Conservation (phyloP, 1,140 invertebrate species). For the Medauroidea extradentata region DNA sequence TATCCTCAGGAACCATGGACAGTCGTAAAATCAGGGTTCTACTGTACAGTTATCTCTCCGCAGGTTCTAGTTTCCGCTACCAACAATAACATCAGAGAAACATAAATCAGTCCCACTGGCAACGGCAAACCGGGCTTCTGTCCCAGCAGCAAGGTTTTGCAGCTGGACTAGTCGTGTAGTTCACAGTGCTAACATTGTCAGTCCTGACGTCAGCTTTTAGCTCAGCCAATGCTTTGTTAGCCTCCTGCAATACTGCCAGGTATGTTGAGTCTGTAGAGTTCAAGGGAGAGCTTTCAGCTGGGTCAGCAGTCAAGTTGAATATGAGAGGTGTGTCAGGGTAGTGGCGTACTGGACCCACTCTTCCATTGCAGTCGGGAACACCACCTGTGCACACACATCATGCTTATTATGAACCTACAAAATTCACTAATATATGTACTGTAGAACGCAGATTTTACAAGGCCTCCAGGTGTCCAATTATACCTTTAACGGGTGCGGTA, state of each 20-base stretch:
- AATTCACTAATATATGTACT: no score
- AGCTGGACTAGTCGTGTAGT: constrained; percentile 6
- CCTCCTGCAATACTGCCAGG: not conserved
- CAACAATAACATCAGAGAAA: no score
- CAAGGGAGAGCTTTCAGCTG: constrained; percentile 15
- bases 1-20: no score
- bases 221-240: not conserved
- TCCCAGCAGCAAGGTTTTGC: constrained; percentile 13
- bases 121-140: constrained; percentile 14
- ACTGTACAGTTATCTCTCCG: no score
- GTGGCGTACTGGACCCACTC: not conserved
- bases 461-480: no score
- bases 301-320: constrained; percentile 17
- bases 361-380: constrained; percentile 13
- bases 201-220: not conserved
- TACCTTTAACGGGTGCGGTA: no score
- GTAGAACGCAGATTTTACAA: no score
- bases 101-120: constrained; percentile 15
- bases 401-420: no score
- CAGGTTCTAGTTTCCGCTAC: no score
- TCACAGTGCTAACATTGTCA: constrained; percentile 10
- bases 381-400: constrained; percentile 11
- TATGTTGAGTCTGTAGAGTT: not conserved
- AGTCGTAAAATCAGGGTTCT: no score
- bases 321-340: constrained; percentile 15